phyloP scores from a whole-genome alignment of 2,113 vertebrate genomes.

The Ammospiza nelsoni region DNA sequence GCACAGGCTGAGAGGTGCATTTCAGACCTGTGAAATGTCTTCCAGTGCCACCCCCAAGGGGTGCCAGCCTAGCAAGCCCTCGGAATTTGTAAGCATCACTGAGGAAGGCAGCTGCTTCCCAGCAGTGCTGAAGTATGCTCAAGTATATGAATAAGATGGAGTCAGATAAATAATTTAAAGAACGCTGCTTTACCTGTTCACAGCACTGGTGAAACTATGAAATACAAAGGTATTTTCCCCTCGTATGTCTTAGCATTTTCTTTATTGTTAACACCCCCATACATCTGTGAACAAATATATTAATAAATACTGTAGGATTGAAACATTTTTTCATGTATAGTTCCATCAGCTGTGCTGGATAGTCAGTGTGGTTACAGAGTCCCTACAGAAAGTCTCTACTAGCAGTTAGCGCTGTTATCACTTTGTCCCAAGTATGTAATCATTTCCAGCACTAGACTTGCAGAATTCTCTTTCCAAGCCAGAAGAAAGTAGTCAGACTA shows the following conservation, averaged over 20 bases:
- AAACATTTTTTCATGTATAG: background rate
- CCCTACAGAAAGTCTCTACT: background rate
- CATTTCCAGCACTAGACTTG: background rate
- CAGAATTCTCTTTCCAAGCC: background rate
- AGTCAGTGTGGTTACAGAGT: background rate
- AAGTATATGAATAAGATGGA: background rate
- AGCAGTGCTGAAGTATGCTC: background rate
- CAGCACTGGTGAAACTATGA: background rate
- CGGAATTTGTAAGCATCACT: fast-evolving
- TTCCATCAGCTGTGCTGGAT: background rate
- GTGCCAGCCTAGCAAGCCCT: background rate
- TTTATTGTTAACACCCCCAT: fast-evolving
- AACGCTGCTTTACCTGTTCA: background rate
- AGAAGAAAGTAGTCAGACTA: background rate
- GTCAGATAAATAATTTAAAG: background rate
- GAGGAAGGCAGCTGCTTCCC: background rate
- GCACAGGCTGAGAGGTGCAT: background rate
- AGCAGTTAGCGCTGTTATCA: background rate
- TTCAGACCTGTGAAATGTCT: background rate
- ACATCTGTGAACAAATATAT: background rate
- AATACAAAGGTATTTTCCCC: background rate
- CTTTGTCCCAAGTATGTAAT: background rate
- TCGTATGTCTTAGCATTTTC: background rate
- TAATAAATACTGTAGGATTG: background rate
- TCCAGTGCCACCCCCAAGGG: background rate